Evolutionary conservation across 2,888 invertebrate genomes (phyloP).

Genomic region (Brachynemurus nebulosus): DNA sequence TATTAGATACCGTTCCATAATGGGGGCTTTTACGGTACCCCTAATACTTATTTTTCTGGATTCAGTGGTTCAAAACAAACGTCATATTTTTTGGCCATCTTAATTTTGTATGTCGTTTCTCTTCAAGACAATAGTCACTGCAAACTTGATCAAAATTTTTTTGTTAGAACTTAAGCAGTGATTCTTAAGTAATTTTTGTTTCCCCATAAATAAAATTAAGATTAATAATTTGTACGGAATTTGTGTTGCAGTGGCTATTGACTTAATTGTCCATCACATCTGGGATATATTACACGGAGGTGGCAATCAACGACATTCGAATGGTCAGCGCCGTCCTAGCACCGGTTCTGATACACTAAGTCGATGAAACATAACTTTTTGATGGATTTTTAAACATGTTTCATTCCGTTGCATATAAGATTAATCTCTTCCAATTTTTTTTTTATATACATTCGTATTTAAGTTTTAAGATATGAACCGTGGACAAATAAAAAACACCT

Average conservation of each 20-base stretch:
- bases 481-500: no score
- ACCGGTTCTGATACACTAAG: slow-evolving; percentile 38
- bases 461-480: no score
- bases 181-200: slow-evolving; percentile 2
- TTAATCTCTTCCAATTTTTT: no score
- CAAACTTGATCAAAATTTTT: no score
- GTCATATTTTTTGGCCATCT: no score
- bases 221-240: slow-evolving; percentile 14
- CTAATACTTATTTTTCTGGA: no score
- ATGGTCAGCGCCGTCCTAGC: slow-evolving; percentile 13
- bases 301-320: slow-evolving; percentile 1
- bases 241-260: slow-evolving; percentile 94
- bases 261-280: slow-evolving; percentile 98
- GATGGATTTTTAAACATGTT: no score
- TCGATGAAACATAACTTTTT: slow-evolving; percentile 31
- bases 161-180: neutral
- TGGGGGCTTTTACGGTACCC: no score
- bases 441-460: no score
- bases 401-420: no score
- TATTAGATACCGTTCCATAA: no score
- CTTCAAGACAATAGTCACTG: slow-evolving; percentile 4
- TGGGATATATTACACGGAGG: slow-evolving; percentile 74
- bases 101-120: neutral
- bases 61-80: no score
- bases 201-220: neutral